phyloP scores from a whole-genome alignment of 2,113 vertebrate genomes.

The Zootoca vivipara region DNA sequence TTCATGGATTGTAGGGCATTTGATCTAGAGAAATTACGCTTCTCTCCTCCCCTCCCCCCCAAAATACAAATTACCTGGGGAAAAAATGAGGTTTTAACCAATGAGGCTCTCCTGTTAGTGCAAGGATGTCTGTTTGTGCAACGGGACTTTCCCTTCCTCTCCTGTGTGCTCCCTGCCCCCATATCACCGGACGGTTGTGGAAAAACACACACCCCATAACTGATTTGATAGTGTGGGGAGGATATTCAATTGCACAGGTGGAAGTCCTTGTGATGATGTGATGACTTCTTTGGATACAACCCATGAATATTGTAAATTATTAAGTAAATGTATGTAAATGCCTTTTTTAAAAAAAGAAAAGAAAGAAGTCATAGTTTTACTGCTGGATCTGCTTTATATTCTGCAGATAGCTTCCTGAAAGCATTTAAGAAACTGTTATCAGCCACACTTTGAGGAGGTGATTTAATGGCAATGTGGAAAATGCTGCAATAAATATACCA shows the following conservation, averaged over 20 bases:
- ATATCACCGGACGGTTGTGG: too few relatives aligned
- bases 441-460: neutral
- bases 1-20: neutral
- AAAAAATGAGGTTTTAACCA: neutral
- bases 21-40: neutral
- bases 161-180: too few relatives aligned
- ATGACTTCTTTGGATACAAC: too few relatives aligned
- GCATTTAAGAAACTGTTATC: neutral
- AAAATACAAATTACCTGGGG: neutral
- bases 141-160: too few relatives aligned
- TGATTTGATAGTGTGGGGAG: too few relatives aligned
- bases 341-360: neutral
- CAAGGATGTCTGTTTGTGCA: too few relatives aligned
- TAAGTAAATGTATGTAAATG: too few relatives aligned
- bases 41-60: neutral
- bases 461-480: slow-evolving; percentile 10
- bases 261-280: too few relatives aligned
- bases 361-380: neutral
- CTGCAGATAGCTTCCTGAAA: slow-evolving; percentile 15
- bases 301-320: too few relatives aligned
- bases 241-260: too few relatives aligned
- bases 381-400: slow-evolving; percentile 8
- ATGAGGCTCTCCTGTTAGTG: too few relatives aligned
- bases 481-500: neutral
- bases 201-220: too few relatives aligned